phyloP scores from a whole-genome alignment of 92 coral and sea anemone species.

The Actinostola sp. region DNA sequence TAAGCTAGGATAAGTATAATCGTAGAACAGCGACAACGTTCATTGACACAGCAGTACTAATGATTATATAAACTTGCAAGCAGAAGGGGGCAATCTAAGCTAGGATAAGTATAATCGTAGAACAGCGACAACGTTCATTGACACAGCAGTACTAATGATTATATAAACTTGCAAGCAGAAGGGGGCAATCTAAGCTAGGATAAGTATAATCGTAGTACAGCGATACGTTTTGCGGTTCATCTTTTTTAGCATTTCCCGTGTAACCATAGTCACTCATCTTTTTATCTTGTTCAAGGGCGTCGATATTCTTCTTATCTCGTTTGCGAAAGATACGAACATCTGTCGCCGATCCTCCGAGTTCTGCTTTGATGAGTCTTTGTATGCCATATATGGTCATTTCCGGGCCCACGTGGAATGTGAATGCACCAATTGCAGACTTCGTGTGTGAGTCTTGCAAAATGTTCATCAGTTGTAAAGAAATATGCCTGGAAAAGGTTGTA shows the following conservation, averaged over 20 bases:
- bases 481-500: slow-evolving; percentile 35
- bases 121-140: slow-evolving; percentile 48
- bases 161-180: slow-evolving; percentile 65
- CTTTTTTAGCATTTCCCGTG: slow-evolving; percentile 48
- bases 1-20: slow-evolving; percentile 63
- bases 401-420: slow-evolving; percentile 57
- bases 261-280: slow-evolving; percentile 66
- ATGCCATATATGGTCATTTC: slow-evolving; percentile 72
- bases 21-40: slow-evolving; percentile 71
- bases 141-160: too few relatives aligned
- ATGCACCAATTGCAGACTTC: slow-evolving; percentile 38
- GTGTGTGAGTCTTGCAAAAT: slow-evolving; percentile 40
- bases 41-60: too few relatives aligned
- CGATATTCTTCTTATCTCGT: slow-evolving; percentile 33
- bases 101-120: slow-evolving; percentile 71
- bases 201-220: slow-evolving; percentile 77
- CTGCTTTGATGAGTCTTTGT: slow-evolving; percentile 54
- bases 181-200: slow-evolving; percentile 72
- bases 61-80: slow-evolving; percentile 58
- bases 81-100: slow-evolving; percentile 62
- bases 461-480: slow-evolving; percentile 54
- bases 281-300: slow-evolving; percentile 44
- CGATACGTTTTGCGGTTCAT: slow-evolving; percentile 40
- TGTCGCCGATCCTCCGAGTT: slow-evolving; percentile 63
- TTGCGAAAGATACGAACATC: slow-evolving; percentile 53